Evolutionary conservation across 2,113 vertebrate genomes (phyloP).

Genomic region (Ictalurus furcatus): DNA sequence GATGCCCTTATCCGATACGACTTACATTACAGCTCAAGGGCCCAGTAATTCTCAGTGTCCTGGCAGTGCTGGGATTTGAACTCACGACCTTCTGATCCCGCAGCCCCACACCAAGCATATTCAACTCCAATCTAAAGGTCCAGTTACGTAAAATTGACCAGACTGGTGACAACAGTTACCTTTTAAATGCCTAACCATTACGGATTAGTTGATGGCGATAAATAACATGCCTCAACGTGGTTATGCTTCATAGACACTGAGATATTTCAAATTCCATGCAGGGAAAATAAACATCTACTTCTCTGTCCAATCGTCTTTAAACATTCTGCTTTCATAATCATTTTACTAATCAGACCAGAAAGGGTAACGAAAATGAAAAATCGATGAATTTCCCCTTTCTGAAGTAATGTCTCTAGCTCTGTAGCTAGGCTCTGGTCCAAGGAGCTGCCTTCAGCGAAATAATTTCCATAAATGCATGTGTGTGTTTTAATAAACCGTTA

Average conservation of each 20-base stretch:
- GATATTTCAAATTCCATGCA: not conserved
- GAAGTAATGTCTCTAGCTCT: not conserved
- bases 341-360: not conserved
- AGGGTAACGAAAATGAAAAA: not conserved
- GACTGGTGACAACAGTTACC: not conserved
- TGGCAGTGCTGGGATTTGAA: no score
- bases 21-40: no score
- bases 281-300: not conserved
- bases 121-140: not conserved
- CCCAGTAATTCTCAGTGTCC: no score
- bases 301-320: not conserved
- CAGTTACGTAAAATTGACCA: not conserved
- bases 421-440: not conserved
- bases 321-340: not conserved
- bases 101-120: not conserved
- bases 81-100: no score
- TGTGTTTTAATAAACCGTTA: not conserved
- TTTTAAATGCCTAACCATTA: not conserved
- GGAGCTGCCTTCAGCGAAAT: not conserved
- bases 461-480: not conserved
- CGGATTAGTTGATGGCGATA: not conserved
- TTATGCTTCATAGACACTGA: not conserved
- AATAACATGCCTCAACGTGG: not conserved
- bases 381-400: not conserved
- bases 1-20: no score